Base-by-base conservation (phyloP, 2,113 vertebrate genomes). In the Ciconia boyciana region DNA sequence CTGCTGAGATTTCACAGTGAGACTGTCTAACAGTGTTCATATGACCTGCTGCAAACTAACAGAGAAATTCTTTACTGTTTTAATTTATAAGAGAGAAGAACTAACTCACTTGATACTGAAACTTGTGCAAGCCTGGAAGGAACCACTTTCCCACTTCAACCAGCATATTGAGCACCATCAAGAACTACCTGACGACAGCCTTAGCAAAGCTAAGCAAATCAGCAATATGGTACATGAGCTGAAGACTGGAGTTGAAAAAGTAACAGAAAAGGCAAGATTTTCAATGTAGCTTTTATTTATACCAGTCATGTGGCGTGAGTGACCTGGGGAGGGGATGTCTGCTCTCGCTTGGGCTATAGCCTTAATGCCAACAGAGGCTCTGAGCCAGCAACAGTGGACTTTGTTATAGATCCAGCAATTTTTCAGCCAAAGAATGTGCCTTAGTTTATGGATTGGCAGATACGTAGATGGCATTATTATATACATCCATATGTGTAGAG, bases 221-320 rank as follows among this genome's bases (percentile, higher is more conserved):
- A 98, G 98, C 32, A 97, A 97, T 70, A 98, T 99, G 98, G 98
- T 98, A 60, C 98, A 98, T 6, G 98, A 99, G 84, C 97, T 99
- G 20, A 97, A 97, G 75, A 97, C 96, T 74, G 98, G 98, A 52
- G 98, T 99, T 2, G 98, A 98, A 94, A 99, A 97, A 96, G 98
- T 99, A 49, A 98, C 98, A 6, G 97, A 98, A 91, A 99, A 98
- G 98, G 98, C 96, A 97, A 97, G 92, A 70, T 71, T 93, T 96
- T 70, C 0, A 0, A 28, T 74, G 58, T 36, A 74, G 32, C 9
- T 93, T 88, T 77, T 51, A 34, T 69, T 74, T 55, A 43, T 43
- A 64, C 7, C 39, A 49, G 26, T 66, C 25, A 41, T 4, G 16
- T 36, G n/a, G 39, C 2, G 5, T 8, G 28, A 60, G 48, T 82